A percentile compares a stretch with the other conserved stretches of the same genome.
phyloP scores from a whole-genome alignment of 1,140 invertebrate genomes.

The Samia ricini region DNA sequence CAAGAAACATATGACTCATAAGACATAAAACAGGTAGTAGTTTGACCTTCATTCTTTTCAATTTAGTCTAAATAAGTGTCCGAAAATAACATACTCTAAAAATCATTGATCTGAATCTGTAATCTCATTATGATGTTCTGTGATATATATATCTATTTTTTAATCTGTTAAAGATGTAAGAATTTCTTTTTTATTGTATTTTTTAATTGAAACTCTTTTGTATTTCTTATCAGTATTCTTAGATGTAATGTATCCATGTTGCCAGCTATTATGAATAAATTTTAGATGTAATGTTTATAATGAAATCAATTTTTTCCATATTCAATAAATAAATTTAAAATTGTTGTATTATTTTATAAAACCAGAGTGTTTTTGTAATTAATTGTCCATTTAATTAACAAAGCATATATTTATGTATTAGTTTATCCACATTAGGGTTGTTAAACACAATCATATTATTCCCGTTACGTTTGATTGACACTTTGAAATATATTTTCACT shows the following conservation, averaged over 20 bases:
- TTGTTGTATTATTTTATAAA: not conserved
- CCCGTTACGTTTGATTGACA: conserved; percentile 67
- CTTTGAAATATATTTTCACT: conserved; percentile 48
- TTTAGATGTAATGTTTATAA: conserved; percentile 18
- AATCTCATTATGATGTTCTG: conserved; percentile 17
- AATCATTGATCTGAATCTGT: conserved; percentile 6
- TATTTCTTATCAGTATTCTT: conserved; percentile 51
- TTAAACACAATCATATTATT: conserved; percentile 44
- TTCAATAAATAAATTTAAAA: conserved; percentile 4
- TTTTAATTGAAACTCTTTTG: conserved; percentile 28
- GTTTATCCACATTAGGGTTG: conserved; percentile 48
- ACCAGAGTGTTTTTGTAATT: conserved; percentile 16
- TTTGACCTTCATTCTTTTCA: conserved; percentile 35
- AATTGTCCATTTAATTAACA: not conserved
- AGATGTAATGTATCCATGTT: conserved; percentile 38
- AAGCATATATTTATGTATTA: conserved; percentile 16
- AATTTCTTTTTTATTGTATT: conserved; percentile 43
- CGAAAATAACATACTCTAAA: conserved; percentile 2
- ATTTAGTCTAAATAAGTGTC: conserved; percentile 27
- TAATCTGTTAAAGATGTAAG: conserved; percentile 13
- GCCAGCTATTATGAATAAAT: conserved; percentile 41
- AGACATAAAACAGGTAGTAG: conserved; percentile 32
- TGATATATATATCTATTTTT: conserved; percentile 1
- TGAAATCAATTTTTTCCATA: conserved; percentile 30
- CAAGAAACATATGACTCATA: not conserved